Evolutionary conservation across 2,113 vertebrate species (phyloP), one percentile per base, ranked within the genome.

Genomic region (Ursus arctos): DNA sequence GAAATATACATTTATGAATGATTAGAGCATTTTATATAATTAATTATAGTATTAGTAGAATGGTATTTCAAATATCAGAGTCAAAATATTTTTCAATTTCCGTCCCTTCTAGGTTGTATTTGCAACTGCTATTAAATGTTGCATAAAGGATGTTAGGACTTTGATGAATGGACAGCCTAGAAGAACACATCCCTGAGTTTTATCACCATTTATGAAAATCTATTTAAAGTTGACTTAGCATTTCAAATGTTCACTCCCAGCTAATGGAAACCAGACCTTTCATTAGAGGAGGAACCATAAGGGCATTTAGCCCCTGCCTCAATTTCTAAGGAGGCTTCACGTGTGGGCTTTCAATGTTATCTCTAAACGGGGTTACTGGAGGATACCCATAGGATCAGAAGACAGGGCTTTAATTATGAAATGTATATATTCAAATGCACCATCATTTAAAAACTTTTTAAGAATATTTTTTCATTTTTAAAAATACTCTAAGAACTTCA

Each of bases 1-100:
- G 71, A 96, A 82, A 84, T 33, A 93, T 67, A 79, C 59, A 65
- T 47, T 88, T 80, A 51, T 81, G 51, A 86, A 61, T 86, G 43
- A 61, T 21, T 47, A 72, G 11, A 57, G 26, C 24, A 63, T 87
- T 93, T 91, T 57, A 71, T 82, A 14, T 33, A 55, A 40, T 77
- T 93, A 89, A 85, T 85, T 55, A 59, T 19, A 61, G 21, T 61
- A 14, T 84, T 79, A 33, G 43, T 91, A 79, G 36, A 85, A 67
- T 59, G 6, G 22, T 51, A 67, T 80, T 83, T 67, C 28, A 84
- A 67, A 16, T 82, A 72, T n/a, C 21, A 26, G 33, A 86, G 77
- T 84, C 12, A 65, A 91, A 74, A 40, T 49, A 28, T 67, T 72
- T 93, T 74, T n/a, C 3, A 57, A 7, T 86, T 86, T 72, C 24